Evolutionary conservation across 1,140 invertebrate species (phyloP), one percentile per base, ranked within the genome.

Genomic region (Ptiloglossa arizonensis): DNA sequence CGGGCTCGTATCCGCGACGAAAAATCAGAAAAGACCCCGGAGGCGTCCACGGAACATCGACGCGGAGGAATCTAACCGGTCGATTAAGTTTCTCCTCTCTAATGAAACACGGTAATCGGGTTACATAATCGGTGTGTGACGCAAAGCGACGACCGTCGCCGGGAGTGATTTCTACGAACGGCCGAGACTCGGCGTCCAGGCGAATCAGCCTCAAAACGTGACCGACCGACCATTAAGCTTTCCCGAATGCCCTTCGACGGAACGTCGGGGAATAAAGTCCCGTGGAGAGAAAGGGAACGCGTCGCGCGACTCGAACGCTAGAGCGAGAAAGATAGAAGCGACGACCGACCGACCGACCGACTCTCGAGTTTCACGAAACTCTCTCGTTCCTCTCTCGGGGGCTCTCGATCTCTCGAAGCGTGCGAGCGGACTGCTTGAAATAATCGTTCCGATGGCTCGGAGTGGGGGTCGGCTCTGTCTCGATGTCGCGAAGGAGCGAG

Each of bases 111-210:
- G 62, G 50, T 67, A 66, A 74, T 74, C 62, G 32, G 35, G 38
- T 74, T 74, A 52, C 72, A 41, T n/a, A 67, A 74, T 67, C n/a
- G 24, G 24, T n/a, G n/a, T n/a, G n/a, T 74, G 63, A 74, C 62
- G 71, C 71, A 66, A 74, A 66, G 22, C 71, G 44, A 54, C 11
- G 48, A 29, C 22, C 57, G n/a, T 32, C 56, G 29, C 29, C 56
- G 17, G 8, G 15, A 41, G 17, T 29, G 71, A 52, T 73, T 74
- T 66, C 60, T 44, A 54, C 71, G 71, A 63, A 56, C 50, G 9
- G 19, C 22, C 67, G 67, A 56, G n/a, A n/a, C n/a, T n/a, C 50
- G 59, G n/a, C 68, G 71, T 74, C 60, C 32, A 11, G 13, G 2
- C 48, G 72, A 56, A 74, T 74, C 71, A 57, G 50, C n/a, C n/a